Evolutionary conservation across 2,888 invertebrate genomes (phyloP), one percentile per base, ranked within the genome.

Genomic region (Palloptera scutellata): DNA sequence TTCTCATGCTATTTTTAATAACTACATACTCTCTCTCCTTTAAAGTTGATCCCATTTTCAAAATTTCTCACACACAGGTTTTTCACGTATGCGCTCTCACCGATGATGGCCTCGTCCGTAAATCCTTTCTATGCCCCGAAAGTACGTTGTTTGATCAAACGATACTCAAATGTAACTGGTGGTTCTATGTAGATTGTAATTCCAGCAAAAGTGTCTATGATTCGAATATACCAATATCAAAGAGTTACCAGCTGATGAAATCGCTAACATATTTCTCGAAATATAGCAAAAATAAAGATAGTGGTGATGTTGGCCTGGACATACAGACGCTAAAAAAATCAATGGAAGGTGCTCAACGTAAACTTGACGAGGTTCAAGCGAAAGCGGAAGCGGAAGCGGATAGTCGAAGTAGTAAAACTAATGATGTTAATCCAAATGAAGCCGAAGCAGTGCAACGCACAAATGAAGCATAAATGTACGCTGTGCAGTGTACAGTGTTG

Each of bases 151-250:
- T 96, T 84, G 95, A 96, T 80, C 95, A 95, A 84, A 93, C 94
- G 20, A 93, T 96, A 59, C 87, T 96, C 6, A 95, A 95, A 81
- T 96, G 96, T 85, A 95, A 95, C 83, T 95, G 95, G 95, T 95
- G 94, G 94, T 94, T 95, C 86, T 95, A 95, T 83, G 95, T 95
- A 0, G 95, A 95, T 81, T 96, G 96, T 85, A 92, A 92, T 83
- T 89, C 90, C 65, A 93, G 94, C 20, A 90, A 89, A 75, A 89
- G 89, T 72, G 86, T 94, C 40, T 96, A 95, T 82, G 94, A 95
- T 78, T 94, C 95, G 13, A 96, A 96, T 82, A 93, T 95, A 71
- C 95, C 95, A 0, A 91, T 95, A 62, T 95, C 95, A 42, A 95
- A 95, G 85, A 95, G 94, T 83, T 95, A 95, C 82, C 95, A 95